A percentile compares a stretch with the other conserved stretches of the same genome.
Evolutionary conservation across 2,113 vertebrate species (phyloP).

Genomic region (Mesoclemmys tuberculata): DNA sequence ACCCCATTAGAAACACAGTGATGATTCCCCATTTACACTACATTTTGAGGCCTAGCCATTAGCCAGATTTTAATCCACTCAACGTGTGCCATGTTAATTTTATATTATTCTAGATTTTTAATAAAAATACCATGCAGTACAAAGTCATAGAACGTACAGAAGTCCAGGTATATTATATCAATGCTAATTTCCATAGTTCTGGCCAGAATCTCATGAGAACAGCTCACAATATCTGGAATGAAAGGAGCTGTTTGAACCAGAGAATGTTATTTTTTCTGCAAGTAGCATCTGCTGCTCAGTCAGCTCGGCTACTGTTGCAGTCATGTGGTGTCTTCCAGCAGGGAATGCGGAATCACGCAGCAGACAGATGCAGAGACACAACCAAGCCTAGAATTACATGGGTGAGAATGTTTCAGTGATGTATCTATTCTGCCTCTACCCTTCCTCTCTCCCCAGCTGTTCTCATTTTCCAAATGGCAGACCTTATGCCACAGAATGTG

Average conservation of each 20-base stretch:
- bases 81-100: neutral
- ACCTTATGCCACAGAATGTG: rapidly evolving
- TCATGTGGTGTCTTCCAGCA: neutral
- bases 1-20: neutral
- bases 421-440: neutral
- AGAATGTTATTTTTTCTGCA: rapidly evolving
- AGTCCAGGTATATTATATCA: neutral
- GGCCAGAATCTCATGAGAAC: neutral
- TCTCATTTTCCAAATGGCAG: neutral
- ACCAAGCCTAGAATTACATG: rapidly evolving
- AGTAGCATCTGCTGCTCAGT: neutral
- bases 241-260: neutral
- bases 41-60: neutral
- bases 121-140: neutral
- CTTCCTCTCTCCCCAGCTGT: neutral
- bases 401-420: rapidly evolving
- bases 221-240: neutral
- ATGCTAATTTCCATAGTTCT: neutral
- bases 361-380: neutral
- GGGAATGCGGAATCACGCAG: neutral
- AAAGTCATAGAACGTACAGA: neutral
- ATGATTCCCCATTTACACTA: neutral
- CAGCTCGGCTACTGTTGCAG: neutral
- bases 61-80: neutral
- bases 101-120: neutral